A percentile compares a stretch with the other conserved stretches of the same genome.
Evolutionary conservation across 2,888 invertebrate genomes (phyloP).

Genomic region (Lepidonotus clava): DNA sequence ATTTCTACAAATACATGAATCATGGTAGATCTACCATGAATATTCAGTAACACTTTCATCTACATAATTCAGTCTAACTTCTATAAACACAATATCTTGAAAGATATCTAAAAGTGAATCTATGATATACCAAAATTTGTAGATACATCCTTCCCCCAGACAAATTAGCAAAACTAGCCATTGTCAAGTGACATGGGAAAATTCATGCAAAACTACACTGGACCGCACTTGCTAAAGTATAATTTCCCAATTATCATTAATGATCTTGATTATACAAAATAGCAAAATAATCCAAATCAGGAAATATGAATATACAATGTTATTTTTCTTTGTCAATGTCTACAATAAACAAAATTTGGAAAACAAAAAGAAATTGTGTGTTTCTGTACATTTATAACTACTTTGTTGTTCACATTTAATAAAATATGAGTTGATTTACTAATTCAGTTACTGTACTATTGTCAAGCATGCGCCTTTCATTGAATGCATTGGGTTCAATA

Average conservation of each 20-base stretch:
- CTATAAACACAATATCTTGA: background rate
- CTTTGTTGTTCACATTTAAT: too few species aligned
- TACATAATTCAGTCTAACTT: background rate
- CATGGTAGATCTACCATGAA: background rate
- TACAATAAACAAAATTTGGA: too few species aligned
- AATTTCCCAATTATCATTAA: background rate
- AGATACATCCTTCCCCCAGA: background rate
- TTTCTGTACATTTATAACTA: too few species aligned
- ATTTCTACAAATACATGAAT: background rate
- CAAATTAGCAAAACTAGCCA: constrained; percentile 4
- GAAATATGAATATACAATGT: too few species aligned
- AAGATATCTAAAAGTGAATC: background rate
- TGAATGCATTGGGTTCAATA: constrained; percentile 16
- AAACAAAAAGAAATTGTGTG: too few species aligned
- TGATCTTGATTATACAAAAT: constrained; percentile 1
- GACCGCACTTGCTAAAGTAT: background rate
- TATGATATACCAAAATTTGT: background rate
- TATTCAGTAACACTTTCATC: background rate
- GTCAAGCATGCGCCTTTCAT: background rate
- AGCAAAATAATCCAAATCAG: too few species aligned
- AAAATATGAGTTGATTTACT: too few species aligned
- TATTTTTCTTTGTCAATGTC: too few species aligned
- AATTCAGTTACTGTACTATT: constrained; percentile 4
- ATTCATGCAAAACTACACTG: constrained; percentile 28
- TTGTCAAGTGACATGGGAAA: background rate